phyloP scores from a whole-genome alignment of 2,797 vertebrate species.

The Epinephelus coioides region DNA sequence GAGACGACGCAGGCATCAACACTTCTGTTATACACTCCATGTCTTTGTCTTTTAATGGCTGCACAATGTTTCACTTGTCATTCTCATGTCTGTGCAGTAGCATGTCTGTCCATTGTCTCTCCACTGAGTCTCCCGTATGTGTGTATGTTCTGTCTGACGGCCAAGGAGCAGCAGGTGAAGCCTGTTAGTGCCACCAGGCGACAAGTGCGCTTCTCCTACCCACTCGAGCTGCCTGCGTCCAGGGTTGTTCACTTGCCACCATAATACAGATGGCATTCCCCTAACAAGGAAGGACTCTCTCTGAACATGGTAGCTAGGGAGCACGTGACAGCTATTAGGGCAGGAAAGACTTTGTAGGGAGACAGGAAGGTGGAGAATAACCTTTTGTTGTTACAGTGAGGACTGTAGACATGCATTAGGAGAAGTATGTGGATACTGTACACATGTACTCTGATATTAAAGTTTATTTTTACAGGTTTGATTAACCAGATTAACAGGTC shows the following conservation, averaged over 20 bases:
- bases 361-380: not conserved
- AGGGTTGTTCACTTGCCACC: slow-evolving; percentile 86
- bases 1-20: slow-evolving; percentile 53
- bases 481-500: not conserved
- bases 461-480: not conserved
- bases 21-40: slow-evolving; percentile 7
- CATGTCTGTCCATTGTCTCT: slow-evolving; percentile 74
- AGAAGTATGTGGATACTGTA: not conserved
- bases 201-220: slow-evolving; percentile 90
- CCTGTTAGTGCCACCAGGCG: slow-evolving; percentile 84
- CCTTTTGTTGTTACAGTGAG: not conserved
- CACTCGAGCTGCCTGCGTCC: slow-evolving; percentile 88
- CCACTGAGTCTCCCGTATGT: slow-evolving; percentile 75
- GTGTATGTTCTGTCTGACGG: slow-evolving; percentile 81
- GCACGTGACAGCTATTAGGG: not conserved
- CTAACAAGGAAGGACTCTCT: slow-evolving; percentile 87
- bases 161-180: slow-evolving; percentile 89
- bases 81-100: slow-evolving; percentile 71
- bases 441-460: not conserved
- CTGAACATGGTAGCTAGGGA: slow-evolving; percentile 32
- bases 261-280: slow-evolving; percentile 87
- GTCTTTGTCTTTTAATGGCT: slow-evolving; percentile 51
- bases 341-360: slow-evolving; percentile 12
- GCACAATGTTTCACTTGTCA: slow-evolving; percentile 59
- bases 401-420: not conserved